Evolutionary conservation across 2,888 invertebrate species (phyloP), one percentile per base, ranked within the genome.

Genomic region (Cryptus viduatorius): DNA sequence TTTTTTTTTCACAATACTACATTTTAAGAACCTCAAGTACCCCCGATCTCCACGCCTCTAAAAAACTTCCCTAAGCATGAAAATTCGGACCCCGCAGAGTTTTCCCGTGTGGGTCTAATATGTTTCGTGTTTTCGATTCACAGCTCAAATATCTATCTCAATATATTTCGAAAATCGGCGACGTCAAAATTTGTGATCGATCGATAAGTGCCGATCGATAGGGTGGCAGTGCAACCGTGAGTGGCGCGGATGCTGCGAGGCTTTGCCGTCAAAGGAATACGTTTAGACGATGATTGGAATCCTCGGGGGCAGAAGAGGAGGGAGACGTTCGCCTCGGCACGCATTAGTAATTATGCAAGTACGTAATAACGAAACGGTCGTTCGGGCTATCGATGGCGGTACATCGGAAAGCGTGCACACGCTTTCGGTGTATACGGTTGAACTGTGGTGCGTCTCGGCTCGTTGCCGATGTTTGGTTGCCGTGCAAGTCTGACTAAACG

Each of bases 301-400:
- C 69, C 64, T 75, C 64, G 79, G 79, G 83, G 37, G 5, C 37
- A 8, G 7, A 37, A 8, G 4, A 37, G 37, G 37, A 1, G 37
- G 1, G 37, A 0, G 4, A 37, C 0, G 53, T 75, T 19, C 29
- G 48, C 42, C 50, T 16, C 31, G 67, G 29, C 71, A 71, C 73
- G 31, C 64, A 82, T 79, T 65, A 71, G 79, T 56, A 84, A 84
- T 84, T 84, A 71, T 65, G 75, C 71, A 79, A 56, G 77, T 73
- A 65, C 68, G 72, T 78, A 81, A 78, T 64, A 48, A 84, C 46
- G 69, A 78, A 73, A 53, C 77, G 56, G 59, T 53, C 50, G 64
- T 46, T 44, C 31, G 59, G 65, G 56, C 61, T 7, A 65, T 37
- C 16, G 56, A 71, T 78, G 77, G 56, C 42, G 65, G 46, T 16